Evolutionary conservation across 2,797 vertebrate species (phyloP).

Genomic region (Phoeniculus purpureus): DNA sequence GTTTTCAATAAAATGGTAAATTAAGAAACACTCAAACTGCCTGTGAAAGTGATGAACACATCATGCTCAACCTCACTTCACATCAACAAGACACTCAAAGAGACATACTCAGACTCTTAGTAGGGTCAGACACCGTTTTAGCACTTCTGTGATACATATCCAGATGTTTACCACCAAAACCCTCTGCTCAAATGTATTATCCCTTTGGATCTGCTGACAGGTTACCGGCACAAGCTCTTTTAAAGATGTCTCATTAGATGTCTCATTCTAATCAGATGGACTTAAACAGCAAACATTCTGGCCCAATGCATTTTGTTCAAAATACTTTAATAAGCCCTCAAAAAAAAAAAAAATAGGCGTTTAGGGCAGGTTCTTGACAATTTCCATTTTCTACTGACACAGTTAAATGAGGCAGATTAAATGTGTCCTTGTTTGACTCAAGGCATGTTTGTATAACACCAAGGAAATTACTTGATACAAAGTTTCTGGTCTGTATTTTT

Average conservation of each 20-base stretch:
- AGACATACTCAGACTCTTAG: not conserved
- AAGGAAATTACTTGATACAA: not conserved
- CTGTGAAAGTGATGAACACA: not conserved
- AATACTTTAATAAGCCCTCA: not conserved
- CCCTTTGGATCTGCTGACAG: constrained; percentile 3
- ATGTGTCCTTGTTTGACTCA: not conserved
- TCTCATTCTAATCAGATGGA: not conserved
- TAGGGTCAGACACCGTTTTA: not conserved
- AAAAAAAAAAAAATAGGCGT: not conserved
- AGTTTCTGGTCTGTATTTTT: not conserved
- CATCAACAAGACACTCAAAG: not conserved
- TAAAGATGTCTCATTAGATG: not conserved
- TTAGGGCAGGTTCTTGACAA: not conserved
- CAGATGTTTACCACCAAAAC: not conserved
- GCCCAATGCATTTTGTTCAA: not conserved
- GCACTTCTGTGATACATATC: not conserved
- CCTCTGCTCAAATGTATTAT: not conserved
- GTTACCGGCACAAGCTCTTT: not conserved
- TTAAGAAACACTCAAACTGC: not conserved
- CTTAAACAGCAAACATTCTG: not conserved
- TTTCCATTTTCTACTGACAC: not conserved
- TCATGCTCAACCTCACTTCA: not conserved
- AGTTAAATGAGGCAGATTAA: not conserved
- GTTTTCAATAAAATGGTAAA: not conserved
- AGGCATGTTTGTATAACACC: not conserved